Evolutionary conservation across 1,140 invertebrate species (phyloP), one percentile per base, ranked within the genome.

Genomic region (Drosophila insularis): DNA sequence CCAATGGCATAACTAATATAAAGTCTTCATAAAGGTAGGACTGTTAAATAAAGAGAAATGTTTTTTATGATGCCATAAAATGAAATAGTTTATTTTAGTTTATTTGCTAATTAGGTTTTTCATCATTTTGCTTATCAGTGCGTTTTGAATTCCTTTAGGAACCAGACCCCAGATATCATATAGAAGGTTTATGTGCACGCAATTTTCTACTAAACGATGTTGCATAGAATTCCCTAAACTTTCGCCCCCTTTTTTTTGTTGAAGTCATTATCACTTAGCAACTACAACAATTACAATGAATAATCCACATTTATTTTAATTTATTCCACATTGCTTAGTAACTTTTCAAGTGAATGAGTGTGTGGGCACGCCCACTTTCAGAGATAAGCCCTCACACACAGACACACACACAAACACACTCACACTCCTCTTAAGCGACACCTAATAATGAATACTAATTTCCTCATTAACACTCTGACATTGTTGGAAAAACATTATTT

Each of bases 361-460:
- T 63, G 27, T 35, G 32, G 76, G 7, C 81, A 75, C 78, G 68
- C 78, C 81, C 78, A 66, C 23, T 40, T 14, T 10, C 14, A 4
- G 19, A 35, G 65, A 55, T 87, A 63, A 68, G 63, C 59, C 7
- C 27, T 21, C 39, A 35, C 6, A 40, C 32, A n/a, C n/a, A n/a
- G 23, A 54, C 54, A 32, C 39, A 54, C 54, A 68, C 35, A 43
- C 61, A 74, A 46, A 59, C 56, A 40, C 37, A 54, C 59, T 14
- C 31, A 32, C 6, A 40, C 32, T 40, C 21, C 63, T 66, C 64
- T 21, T 31, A 69, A 64, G 84, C 58, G 68, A 70, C 77, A 89
- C 84, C 84, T 80, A 71, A 80, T 89, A 89, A 89, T 89, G 84
- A 89, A 89, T 89, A 89, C 84, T 89, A 89, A 89, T 89, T 80